These are phyloP conservation scores for Emydocephalus ijimae DNA, from an alignment of 2,113 vertebrate species.

Conservation along the genomic window DNA sequence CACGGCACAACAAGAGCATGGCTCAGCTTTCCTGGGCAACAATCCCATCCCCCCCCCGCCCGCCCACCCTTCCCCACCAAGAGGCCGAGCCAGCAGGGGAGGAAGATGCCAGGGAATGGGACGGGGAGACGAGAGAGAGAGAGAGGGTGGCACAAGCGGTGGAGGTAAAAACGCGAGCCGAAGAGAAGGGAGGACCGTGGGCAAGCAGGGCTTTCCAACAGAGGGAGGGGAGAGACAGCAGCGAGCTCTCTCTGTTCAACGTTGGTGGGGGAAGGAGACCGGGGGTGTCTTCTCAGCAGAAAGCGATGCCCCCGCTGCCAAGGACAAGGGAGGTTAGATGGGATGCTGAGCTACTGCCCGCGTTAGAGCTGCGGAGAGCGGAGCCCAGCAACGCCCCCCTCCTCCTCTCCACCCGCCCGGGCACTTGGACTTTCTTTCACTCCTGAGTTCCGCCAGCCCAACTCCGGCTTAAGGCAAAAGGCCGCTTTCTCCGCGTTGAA, in stretches of 20 bases:
- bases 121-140: neutral
- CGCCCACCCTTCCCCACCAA: neutral
- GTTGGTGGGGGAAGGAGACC: neutral
- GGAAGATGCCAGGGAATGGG: neutral
- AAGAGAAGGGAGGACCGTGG: neutral
- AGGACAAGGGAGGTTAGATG: neutral
- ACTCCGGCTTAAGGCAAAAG: neutral
- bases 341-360: neutral
- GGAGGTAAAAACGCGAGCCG: neutral
- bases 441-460: neutral
- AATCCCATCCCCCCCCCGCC: neutral
- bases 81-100: neutral
- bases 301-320: neutral
- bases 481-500: neutral
- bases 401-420: neutral
- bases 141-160: neutral
- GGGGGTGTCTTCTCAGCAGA: neutral
- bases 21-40: constrained; percentile 64
- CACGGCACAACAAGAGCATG: constrained; percentile 62
- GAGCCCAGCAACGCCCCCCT: neutral
- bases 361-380: neutral
- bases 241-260: neutral
- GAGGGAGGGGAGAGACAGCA: neutral
- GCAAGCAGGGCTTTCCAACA: neutral
- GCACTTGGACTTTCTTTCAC: neutral